Base-by-base conservation (phyloP, 92 coral and sea anemone species). In the Epizoanthus ramosus region DNA sequence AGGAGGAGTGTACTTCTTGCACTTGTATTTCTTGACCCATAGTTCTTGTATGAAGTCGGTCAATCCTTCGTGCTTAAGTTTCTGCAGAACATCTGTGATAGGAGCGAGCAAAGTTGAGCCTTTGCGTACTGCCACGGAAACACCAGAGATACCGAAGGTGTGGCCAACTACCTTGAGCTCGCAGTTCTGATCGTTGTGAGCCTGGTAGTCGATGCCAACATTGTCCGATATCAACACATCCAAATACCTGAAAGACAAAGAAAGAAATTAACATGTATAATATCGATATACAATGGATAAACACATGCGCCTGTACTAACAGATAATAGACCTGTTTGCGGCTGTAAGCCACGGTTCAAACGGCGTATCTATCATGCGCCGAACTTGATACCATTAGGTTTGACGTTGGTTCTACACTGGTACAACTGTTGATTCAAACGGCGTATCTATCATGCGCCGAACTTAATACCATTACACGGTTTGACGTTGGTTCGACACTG, bases 91-190 rank as follows among this genome's bases (percentile, higher is more conserved):
- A 23, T 87, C 93, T 18, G 88, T 80, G 41, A 93, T 82, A 19
- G 85, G 84, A 14, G 87, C 76, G 75, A 93, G 89, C 87, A 87
- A 79, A 16, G 91, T 94, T 16, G 92, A 89, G 54, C 87, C 91
- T 56, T 93, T 93, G 63, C 84, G 89, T 52, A 89, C 92, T 2
- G 82, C 93, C 23, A 93, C 60, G 2, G 95, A 88, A 31, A 92
- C 92, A 45, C 98, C 98, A 0, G 98, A 93, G 93, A 91, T 93
- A 0, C 95, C 98, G 59, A 93, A 93, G 12, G 95, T 89, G 7
- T 89, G 91, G 1, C 98, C 98, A 37, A 91, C 91, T 18, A 91
- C 95, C 74, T 89, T 93, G 4, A 93, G 85, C 70, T 83, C 85
- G 21, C 95, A 93, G 19, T 81, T 31, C 16, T 85, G 97, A 41